phyloP scores from a whole-genome alignment of 2,113 vertebrate species.

The Rutilus rutilus region DNA sequence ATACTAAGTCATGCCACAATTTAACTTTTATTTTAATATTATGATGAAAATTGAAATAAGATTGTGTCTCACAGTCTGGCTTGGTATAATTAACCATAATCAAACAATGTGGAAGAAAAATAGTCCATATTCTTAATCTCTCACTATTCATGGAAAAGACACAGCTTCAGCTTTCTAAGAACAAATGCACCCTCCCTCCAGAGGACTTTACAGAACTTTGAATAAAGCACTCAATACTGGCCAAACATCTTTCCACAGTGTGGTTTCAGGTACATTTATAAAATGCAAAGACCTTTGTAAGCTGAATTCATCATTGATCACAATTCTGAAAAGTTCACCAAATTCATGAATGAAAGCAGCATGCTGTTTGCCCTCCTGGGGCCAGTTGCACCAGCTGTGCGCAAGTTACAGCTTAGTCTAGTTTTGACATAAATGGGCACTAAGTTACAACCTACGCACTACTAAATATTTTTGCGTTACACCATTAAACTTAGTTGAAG shows the following conservation, averaged over 20 bases:
- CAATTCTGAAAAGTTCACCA: neutral
- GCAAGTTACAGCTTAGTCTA: too few relatives aligned
- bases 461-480: too few relatives aligned
- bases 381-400: too few relatives aligned
- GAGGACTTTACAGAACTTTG: neutral
- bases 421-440: too few relatives aligned
- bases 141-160: neutral
- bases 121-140: neutral
- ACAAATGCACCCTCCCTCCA: neutral
- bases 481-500: too few relatives aligned
- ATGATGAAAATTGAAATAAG: neutral
- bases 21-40: neutral
- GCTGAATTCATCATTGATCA: neutral
- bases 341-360: neutral
- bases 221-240: neutral
- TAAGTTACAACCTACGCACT: too few relatives aligned
- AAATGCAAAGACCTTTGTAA: conserved; percentile 28
- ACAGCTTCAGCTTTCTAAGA: neutral
- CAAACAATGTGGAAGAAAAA: neutral
- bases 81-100: conserved; percentile 7
- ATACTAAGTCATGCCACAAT: too few relatives aligned
- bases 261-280: conserved; percentile 16
- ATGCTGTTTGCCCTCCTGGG: conserved; percentile 1
- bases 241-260: neutral
- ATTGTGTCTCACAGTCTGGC: neutral